Evolutionary conservation across 2,888 invertebrate genomes (phyloP).

Genomic region (Limnephilus rhombicus): DNA sequence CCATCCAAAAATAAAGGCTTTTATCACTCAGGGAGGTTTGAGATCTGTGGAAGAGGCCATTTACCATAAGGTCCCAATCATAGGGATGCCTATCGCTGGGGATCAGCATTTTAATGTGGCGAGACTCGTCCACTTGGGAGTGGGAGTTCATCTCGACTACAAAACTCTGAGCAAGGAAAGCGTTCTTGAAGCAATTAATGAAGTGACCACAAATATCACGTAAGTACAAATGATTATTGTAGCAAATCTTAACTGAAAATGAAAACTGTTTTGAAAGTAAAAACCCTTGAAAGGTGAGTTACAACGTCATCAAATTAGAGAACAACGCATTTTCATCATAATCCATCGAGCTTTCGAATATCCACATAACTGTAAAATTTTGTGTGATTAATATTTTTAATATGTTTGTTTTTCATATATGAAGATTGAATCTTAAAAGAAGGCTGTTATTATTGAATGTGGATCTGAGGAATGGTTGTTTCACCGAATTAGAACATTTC

Average conservation of each 20-base stretch:
- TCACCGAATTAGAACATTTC: no score
- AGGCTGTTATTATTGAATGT: no score
- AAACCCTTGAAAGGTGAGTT: not conserved
- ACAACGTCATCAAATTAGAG: not conserved
- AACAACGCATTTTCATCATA: not conserved
- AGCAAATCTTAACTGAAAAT: constrained; percentile 29
- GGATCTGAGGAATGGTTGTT: no score
- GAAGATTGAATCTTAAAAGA: not conserved
- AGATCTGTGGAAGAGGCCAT: constrained; percentile 66
- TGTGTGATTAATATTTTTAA: not conserved
- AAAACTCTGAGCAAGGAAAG: not conserved
- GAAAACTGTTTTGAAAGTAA: not conserved
- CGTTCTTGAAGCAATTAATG: not conserved
- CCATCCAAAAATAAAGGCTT: constrained; percentile 62
- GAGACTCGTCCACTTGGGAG: constrained; percentile 51
- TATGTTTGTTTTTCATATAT: not conserved
- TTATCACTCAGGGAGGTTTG: constrained; percentile 65
- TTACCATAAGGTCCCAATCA: constrained; percentile 59
- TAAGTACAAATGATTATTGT: constrained; percentile 17
- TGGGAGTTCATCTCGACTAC: constrained; percentile 35
- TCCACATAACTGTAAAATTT: not conserved
- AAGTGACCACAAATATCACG: constrained; percentile 37
- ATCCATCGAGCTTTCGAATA: not conserved
- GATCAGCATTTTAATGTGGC: constrained; percentile 61
- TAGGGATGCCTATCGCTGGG: constrained; percentile 61